Conservation (phyloP, 2,888 invertebrate genomes). For the Drosophila hamatofila region DNA sequence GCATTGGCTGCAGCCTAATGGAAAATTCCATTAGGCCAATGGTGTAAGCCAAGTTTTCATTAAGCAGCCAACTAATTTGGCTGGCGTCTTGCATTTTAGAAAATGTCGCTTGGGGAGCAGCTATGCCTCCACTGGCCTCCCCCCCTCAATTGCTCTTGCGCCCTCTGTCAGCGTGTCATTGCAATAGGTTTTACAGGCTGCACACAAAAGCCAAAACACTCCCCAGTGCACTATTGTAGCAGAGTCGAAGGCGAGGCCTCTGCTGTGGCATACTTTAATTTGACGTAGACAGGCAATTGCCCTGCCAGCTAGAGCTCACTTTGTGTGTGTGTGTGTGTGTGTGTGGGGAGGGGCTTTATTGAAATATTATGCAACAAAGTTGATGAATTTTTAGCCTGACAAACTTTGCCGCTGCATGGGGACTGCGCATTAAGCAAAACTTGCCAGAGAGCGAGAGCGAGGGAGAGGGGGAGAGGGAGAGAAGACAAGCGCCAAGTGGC, state of each 20-base stretch:
- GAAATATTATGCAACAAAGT: conserved; percentile 81
- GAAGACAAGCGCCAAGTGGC: conserved; percentile 8
- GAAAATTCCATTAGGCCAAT: conserved; percentile 63
- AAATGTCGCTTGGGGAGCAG: conserved; percentile 33
- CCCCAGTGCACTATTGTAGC: conserved; percentile 71
- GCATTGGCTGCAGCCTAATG: conserved; percentile 29
- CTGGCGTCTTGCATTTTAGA: conserved; percentile 49
- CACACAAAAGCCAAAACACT: conserved; percentile 65
- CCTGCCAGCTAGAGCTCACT: neutral
- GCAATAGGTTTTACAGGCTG: conserved; percentile 41
- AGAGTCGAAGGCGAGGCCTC: conserved; percentile 17
- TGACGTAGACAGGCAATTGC: conserved; percentile 47
- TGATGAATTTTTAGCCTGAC: conserved; percentile 77
- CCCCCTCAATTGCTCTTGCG: neutral
- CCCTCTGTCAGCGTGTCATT: conserved; percentile 10
- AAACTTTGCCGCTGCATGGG: conserved; percentile 67
- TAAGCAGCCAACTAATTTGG: conserved; percentile 66
- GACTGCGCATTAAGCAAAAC: conserved; percentile 72
- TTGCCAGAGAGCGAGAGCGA: conserved; percentile 22
- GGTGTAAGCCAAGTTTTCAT: conserved; percentile 49
- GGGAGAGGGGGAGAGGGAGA: neutral
- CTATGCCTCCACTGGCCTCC: neutral
- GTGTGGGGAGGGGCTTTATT: conserved; percentile 56
- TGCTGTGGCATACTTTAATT: conserved; percentile 66
- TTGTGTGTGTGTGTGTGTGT: neutral